These are phyloP conservation scores for Xestobium rufovillosum DNA, from an alignment of 2,888 invertebrate species.

Conservation along the genomic window DNA sequence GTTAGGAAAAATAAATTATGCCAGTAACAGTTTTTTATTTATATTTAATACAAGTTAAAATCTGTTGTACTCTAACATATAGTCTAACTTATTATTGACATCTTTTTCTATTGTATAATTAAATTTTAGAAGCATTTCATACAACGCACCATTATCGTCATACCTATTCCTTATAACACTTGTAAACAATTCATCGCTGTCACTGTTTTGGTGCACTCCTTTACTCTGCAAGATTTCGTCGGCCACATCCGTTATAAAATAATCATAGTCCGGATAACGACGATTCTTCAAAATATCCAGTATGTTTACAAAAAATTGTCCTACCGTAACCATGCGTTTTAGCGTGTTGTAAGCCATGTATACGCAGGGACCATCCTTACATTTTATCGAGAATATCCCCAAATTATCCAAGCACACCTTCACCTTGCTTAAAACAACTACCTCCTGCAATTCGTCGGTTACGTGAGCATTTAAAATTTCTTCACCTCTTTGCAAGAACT, in stretches of 20 bases:
- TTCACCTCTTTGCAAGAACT: conserved; percentile 1
- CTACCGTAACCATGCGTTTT: too few relatives aligned
- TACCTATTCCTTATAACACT: neutral
- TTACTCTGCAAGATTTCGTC: neutral
- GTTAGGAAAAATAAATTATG: neutral
- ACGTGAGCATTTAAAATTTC: neutral
- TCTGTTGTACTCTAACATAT: neutral
- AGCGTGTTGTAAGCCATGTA: too few relatives aligned
- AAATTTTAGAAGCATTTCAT: neutral
- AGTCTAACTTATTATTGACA: neutral
- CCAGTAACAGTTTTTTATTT: neutral
- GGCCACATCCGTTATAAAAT: neutral
- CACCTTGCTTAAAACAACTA: too few relatives aligned
- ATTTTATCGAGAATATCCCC: too few relatives aligned
- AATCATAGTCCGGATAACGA: too few relatives aligned
- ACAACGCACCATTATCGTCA: neutral
- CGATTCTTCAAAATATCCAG: too few relatives aligned
- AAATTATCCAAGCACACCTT: neutral
- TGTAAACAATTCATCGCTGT: too few relatives aligned
- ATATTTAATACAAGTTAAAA: neutral
- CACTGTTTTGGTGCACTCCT: too few relatives aligned
- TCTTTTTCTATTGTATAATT: neutral
- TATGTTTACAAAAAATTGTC: too few relatives aligned
- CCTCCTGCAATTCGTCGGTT: conserved; percentile 2
- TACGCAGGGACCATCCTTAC: too few relatives aligned